Base-by-base conservation (phyloP, 2,113 vertebrate genomes). In the Hypomesus transpacificus region DNA sequence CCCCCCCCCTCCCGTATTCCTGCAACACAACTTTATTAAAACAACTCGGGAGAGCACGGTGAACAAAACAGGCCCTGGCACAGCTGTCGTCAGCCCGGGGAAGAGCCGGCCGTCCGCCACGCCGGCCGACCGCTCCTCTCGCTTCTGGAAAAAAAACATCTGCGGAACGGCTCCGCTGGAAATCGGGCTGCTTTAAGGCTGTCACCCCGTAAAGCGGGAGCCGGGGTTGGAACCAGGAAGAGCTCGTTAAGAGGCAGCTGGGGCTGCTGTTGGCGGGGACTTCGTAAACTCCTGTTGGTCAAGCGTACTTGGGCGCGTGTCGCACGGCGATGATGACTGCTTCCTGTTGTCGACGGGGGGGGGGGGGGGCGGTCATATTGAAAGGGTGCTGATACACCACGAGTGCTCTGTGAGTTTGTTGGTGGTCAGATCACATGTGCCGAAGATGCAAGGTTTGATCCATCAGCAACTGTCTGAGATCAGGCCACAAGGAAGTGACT, bases 21-120 rank as follows among this genome's bases (percentile, higher is more conserved):
- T 95, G 94, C 91, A 94, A 93, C 93, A 94, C 92, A 94, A 94
- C 95, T 96, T 94, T 96, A 97, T 96, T 95, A 94, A 90, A 94
- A 94, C 89, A 94, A 87, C 84, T 90, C 89, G 83, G 85, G 87
- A 91, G 89, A 90, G 88, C 86, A 87, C 70, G 85, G 5, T 69
- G 85, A 84, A 88, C 85, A 89, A 92, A 89, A 90, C 92, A 91
- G 20, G 24, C 20, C 21, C 93, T 93, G 88, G 90, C 90, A 78
- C 92, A 94, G 94, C 95, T 96, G 94, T 97, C 94, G 95, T 91
- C 89, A 91, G 89, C 86, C 91, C 86, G 89, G 93, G 93, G 95
- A 93, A 89, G 92, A 96, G 92, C 92, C 91, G 89, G 94, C 84
- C 91, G 87, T 91, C 4, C 31, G 31, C 86, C 83, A 79, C 83